Evolutionary conservation across 2,888 invertebrate genomes (phyloP), one percentile per base, ranked within the genome.

Genomic region (Bedellia somnulentella): DNA sequence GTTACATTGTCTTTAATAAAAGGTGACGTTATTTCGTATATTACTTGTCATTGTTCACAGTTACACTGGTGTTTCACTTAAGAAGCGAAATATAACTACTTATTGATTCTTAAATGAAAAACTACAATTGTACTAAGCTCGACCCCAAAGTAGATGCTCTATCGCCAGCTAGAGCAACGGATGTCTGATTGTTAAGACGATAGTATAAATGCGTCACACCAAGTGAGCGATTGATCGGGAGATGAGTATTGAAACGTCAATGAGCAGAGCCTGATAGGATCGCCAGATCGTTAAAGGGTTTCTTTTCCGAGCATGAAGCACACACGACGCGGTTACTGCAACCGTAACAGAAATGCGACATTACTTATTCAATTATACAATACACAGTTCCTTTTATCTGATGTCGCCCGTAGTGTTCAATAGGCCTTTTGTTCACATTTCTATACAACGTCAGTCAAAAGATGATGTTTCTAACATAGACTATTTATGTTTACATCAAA

Each of bases 301-400:
- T 43, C 49, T 46, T n/a, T n/a, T n/a, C n/a, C n/a, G n/a, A n/a
- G n/a, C n/a, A n/a, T n/a, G n/a, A n/a, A n/a, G n/a, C n/a, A n/a
- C n/a, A n/a, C n/a, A n/a, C n/a, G 18, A 18, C 18, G 18, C 18
- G 5, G 18, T 9, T 5, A 18, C 18, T 9, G 18, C 18, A 18
- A 5, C 5, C 18, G 18, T 9, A 18, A 9, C 18, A 5, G 9
- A 18, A 9, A 18, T 9, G 27, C 11, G 47, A 49, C 57, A 67
- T 70, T 59, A 64, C 54, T 52, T 60, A 71, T 70, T 70, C 70
- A 71, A 63, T 62, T 70, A 70, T 70, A 60, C 66, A n/a, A n/a
- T n/a, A 46, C 17, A 10, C 15, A 51, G 53, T 52, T 45, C 40
- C 39, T 46, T 43, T 47, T 51, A 68, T 67, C 71, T 51, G 71